Evolutionary conservation across 2,888 invertebrate species (phyloP).

Genomic region (Amiota minor): DNA sequence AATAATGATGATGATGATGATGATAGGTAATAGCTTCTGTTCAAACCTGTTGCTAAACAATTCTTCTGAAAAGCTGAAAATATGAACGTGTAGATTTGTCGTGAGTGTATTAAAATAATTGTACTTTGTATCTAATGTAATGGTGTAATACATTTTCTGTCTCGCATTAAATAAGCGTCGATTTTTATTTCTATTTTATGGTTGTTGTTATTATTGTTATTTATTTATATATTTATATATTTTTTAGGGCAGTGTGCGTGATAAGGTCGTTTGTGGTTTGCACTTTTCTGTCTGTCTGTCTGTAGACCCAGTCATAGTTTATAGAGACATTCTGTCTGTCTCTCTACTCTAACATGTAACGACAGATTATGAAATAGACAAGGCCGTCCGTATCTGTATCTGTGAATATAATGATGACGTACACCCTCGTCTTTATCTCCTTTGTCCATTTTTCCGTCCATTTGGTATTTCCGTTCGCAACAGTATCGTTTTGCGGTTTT

Average conservation of each 20-base stretch:
- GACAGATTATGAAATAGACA: not conserved
- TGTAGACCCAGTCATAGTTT: not conserved
- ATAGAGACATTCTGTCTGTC: not conserved
- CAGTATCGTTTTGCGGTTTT: not conserved
- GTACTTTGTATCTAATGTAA: too few relatives aligned
- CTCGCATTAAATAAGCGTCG: too few relatives aligned
- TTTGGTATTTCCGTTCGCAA: constrained; percentile 1
- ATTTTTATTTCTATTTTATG: too few relatives aligned
- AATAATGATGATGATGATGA: too few relatives aligned
- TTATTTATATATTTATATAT: not conserved
- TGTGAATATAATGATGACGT: too few relatives aligned
- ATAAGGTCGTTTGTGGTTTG: not conserved
- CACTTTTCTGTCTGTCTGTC: not conserved
- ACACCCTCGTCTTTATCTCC: not conserved
- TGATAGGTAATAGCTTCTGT: too few relatives aligned
- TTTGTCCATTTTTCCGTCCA: not conserved
- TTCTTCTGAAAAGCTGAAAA: too few relatives aligned
- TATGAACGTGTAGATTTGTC: too few relatives aligned
- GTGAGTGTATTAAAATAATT: too few relatives aligned
- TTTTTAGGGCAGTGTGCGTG: not conserved
- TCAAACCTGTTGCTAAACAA: too few relatives aligned
- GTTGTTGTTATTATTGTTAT: not conserved
- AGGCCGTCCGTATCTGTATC: not conserved
- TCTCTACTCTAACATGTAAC: not conserved
- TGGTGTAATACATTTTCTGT: too few relatives aligned